Base-by-base conservation (phyloP, 1,140 invertebrate species). In the Tetramorium parvispinum region DNA sequence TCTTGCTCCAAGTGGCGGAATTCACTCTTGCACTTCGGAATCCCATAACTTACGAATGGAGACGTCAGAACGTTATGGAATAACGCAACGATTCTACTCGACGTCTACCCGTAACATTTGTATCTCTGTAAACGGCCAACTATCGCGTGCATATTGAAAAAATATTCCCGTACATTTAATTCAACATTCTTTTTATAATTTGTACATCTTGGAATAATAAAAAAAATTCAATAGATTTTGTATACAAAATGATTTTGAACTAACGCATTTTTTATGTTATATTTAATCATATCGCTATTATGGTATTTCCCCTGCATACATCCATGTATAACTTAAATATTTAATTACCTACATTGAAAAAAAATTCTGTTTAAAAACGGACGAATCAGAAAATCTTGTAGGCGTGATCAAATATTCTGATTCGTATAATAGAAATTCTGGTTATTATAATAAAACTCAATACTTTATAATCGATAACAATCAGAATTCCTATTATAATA, bases 1-100 rank as follows among this genome's bases (percentile, higher is more conserved):
- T 91, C 89, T 89, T 57, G 83, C 82, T 90, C 77, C 89, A 90
- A 90, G 89, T 90, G 86, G 81, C 55, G 86, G 82, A 90, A 90
- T 90, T 90, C 89, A 90, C 89, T 90, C 89, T 88, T 88, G 88
- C 88, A 90, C 89, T 90, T 90, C 77, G 78, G 43, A 86, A 90
- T 57, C 65, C 86, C 89, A 90, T 91, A 90, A 91, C 73, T 91
- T 89, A 89, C 83, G 53, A 81, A 65, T 71, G 63, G 70, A 79
- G 89, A 87, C 86, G 81, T 68, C 85, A 57, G 65, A 2, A 71
- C 79, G 85, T 85, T 90, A 90, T 83, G 71, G 86, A 88, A 91
- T 90, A 90, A 89, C 76, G 81, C 87, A 68, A 75, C 21, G 85
- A 89, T 89, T 78, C 71, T 55, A 55, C 21, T 79, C 51, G n/a